Evolutionary conservation across 1,140 invertebrate species (phyloP).

Genomic region (Aphaenogaster rudis): DNA sequence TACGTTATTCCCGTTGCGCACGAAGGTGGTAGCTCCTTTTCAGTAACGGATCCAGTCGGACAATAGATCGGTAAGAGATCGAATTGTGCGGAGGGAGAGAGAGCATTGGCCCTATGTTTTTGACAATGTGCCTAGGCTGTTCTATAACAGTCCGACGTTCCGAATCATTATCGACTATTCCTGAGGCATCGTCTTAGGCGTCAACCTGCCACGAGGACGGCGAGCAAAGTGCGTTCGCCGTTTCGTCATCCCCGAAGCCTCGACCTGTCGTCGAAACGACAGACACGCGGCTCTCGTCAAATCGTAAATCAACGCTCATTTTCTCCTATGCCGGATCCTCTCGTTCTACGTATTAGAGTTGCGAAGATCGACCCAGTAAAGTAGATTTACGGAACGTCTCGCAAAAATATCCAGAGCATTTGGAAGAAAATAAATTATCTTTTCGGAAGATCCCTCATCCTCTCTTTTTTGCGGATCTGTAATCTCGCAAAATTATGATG

Average conservation of each 20-base stretch:
- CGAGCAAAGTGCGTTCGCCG: slow-evolving; percentile 17
- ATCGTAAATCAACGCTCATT: slow-evolving; percentile 7
- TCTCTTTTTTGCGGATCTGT: not conserved
- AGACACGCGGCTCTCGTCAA: not conserved
- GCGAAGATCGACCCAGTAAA: not conserved
- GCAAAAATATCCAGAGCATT: not conserved
- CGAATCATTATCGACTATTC: slow-evolving; percentile 76
- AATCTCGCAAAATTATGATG: not conserved
- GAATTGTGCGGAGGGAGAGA: not conserved
- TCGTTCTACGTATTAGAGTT: not conserved
- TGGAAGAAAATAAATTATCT: slow-evolving; percentile 1
- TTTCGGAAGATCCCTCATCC: not conserved
- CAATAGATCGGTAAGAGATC: not conserved
- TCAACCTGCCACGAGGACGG: slow-evolving; percentile 49
- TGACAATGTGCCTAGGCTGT: slow-evolving; percentile 79
- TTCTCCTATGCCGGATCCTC: not conserved
- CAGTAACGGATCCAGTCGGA: not conserved
- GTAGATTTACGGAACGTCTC: not conserved
- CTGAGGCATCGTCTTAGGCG: slow-evolving; percentile 57
- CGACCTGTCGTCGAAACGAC: slow-evolving; percentile 26
- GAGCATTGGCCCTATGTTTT: slow-evolving; percentile 76
- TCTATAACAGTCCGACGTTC: slow-evolving; percentile 83
- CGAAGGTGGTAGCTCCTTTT: not conserved
- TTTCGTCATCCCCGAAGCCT: slow-evolving; percentile 46
- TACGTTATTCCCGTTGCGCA: not conserved